phyloP scores from a whole-genome alignment of 2,888 invertebrate species.

The Pammene fasciana region DNA sequence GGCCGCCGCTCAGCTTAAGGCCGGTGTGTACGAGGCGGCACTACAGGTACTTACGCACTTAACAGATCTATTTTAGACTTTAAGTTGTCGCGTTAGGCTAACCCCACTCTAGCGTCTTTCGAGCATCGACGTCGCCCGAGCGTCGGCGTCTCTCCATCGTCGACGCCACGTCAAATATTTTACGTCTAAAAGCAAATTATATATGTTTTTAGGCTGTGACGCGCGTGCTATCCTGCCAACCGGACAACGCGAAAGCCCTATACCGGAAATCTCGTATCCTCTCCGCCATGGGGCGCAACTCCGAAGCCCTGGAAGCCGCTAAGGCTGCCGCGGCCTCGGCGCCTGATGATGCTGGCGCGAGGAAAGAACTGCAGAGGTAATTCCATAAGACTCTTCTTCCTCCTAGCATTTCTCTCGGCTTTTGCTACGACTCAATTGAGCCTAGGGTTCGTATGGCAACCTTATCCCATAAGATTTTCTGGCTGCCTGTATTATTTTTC shows the following conservation, averaged over 20 bases:
- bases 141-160: too few relatives aligned
- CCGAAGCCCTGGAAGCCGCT: constrained; percentile 86
- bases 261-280: constrained; percentile 87
- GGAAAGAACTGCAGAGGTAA: constrained; percentile 67
- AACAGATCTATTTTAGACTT: constrained; percentile 49
- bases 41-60: constrained; percentile 80
- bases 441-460: too few relatives aligned
- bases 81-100: too few relatives aligned
- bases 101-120: too few relatives aligned
- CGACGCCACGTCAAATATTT: too few relatives aligned
- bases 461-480: too few relatives aligned
- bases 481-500: too few relatives aligned
- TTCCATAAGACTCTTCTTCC: too few relatives aligned
- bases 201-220: constrained; percentile 86
- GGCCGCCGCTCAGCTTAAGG: constrained; percentile 95
- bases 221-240: constrained; percentile 91
- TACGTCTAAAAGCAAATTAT: background rate
- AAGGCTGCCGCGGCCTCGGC: constrained; percentile 69
- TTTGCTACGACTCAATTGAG: too few relatives aligned
- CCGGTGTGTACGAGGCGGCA: constrained; percentile 93
- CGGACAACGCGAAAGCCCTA: constrained; percentile 94
- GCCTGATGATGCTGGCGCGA: constrained; percentile 68
- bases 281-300: constrained; percentile 83
- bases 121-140: too few relatives aligned
- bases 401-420: too few relatives aligned